phyloP scores from a whole-genome alignment of 1,140 invertebrate genomes.

The Epicauta chinensis region DNA sequence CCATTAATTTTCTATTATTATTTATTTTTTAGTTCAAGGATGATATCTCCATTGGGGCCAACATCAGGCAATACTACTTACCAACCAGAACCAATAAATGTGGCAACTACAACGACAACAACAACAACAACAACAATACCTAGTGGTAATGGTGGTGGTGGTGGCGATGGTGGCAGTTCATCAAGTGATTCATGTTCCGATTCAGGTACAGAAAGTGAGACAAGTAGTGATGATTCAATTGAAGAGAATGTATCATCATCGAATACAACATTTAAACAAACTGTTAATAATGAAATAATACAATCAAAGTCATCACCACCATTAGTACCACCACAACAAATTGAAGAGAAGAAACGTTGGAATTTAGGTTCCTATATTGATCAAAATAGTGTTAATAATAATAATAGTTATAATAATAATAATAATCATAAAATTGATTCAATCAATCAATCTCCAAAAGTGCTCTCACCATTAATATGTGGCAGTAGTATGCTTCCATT shows the following conservation, averaged over 20 bases:
- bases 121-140: not conserved
- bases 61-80: slow-evolving; percentile 19
- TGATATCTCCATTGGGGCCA: slow-evolving; percentile 37
- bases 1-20: slow-evolving; percentile 3
- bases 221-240: slow-evolving; percentile 48
- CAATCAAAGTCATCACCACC: not conserved
- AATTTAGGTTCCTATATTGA: slow-evolving; percentile 48
- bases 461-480: too few relatives aligned
- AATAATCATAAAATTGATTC: too few relatives aligned
- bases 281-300: too few relatives aligned
- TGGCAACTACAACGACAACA: not conserved
- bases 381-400: too few relatives aligned
- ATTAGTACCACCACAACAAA: slow-evolving; percentile 31
- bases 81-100: not conserved
- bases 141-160: slow-evolving; percentile 10
- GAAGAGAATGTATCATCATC: slow-evolving; percentile 39
- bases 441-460: too few relatives aligned
- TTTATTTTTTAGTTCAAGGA: slow-evolving; percentile 25
- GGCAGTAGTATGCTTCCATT: slow-evolving; percentile 5
- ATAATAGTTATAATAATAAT: too few relatives aligned
- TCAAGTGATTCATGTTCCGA: slow-evolving; percentile 50
- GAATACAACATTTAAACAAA: not conserved
- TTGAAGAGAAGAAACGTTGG: slow-evolving; percentile 43
- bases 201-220: slow-evolving; percentile 45
- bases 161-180: too few relatives aligned